Conservation (phyloP, 2,888 invertebrate species). For the Caradrina clavipalpis region DNA sequence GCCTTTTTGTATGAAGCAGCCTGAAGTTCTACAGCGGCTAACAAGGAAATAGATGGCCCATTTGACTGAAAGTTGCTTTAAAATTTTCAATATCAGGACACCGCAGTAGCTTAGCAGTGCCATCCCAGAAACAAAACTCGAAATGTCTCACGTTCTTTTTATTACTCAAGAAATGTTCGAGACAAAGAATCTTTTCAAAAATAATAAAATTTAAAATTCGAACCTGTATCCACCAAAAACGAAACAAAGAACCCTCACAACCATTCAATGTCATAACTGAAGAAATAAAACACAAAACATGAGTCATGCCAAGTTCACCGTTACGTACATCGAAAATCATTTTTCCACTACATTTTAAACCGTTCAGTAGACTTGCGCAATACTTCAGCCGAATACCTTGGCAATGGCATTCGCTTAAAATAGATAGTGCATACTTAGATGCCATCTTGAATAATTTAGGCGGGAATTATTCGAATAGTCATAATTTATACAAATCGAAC, state of each 20-base stretch:
- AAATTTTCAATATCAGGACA: no score
- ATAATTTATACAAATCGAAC: conserved; percentile 28
- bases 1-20: no score
- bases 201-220: not conserved
- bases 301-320: conserved; percentile 68
- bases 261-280: conserved; percentile 35
- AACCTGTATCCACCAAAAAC: not conserved
- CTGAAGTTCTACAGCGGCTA: not conserved
- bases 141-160: not conserved
- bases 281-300: conserved; percentile 63
- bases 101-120: not conserved
- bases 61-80: not conserved
- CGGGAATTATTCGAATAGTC: conserved; percentile 44
- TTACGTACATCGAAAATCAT: conserved; percentile 56
- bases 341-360: conserved; percentile 54
- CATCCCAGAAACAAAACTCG: not conserved
- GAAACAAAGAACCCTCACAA: not conserved
- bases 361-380: conserved; percentile 55
- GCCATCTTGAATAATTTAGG: conserved; percentile 52
- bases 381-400: conserved; percentile 76
- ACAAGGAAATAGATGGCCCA: not conserved
- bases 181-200: not conserved
- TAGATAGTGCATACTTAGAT: conserved; percentile 71
- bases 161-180: not conserved
- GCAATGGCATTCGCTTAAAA: conserved; percentile 82